Evolutionary conservation across 2,888 invertebrate genomes (phyloP).

Genomic region (Nymphalis polychloros): DNA sequence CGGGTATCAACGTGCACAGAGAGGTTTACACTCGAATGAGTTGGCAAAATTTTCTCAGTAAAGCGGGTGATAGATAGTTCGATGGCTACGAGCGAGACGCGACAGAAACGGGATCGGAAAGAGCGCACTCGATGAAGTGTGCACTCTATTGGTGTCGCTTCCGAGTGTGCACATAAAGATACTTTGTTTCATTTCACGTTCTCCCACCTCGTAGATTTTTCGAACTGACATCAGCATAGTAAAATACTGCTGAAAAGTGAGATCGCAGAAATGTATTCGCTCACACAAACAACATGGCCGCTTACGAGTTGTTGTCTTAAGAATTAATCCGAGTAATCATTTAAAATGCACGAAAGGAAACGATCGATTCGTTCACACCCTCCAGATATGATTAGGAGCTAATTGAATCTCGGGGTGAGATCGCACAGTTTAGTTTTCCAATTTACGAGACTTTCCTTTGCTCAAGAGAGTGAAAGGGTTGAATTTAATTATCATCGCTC

Average conservation of each 20-base stretch:
- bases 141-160: constrained; percentile 64
- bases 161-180: constrained; percentile 47
- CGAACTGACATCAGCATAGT: constrained; percentile 10
- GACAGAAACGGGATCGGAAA: constrained; percentile 61
- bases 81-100: constrained; percentile 55
- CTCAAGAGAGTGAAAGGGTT: constrained; percentile 73
- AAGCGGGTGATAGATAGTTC: constrained; percentile 52
- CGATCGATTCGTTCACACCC: constrained; percentile 77
- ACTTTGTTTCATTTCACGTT: constrained; percentile 42
- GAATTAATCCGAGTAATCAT: constrained; percentile 22
- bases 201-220: constrained; percentile 25
- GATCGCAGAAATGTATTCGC: background rate
- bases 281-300: background rate
- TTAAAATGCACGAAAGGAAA: constrained; percentile 60
- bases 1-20: constrained; percentile 47
- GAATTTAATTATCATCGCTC: constrained; percentile 76
- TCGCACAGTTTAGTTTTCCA: constrained; percentile 80
- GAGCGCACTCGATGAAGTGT: constrained; percentile 58
- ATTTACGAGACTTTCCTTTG: constrained; percentile 78
- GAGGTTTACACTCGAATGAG: constrained; percentile 60
- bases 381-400: constrained; percentile 81
- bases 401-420: constrained; percentile 80
- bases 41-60: constrained; percentile 58
- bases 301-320: constrained; percentile 23
- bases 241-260: background rate